Evolutionary conservation across 2,113 vertebrate species (phyloP), one percentile per base, ranked within the genome.

Genomic region (Meriones unguiculatus): DNA sequence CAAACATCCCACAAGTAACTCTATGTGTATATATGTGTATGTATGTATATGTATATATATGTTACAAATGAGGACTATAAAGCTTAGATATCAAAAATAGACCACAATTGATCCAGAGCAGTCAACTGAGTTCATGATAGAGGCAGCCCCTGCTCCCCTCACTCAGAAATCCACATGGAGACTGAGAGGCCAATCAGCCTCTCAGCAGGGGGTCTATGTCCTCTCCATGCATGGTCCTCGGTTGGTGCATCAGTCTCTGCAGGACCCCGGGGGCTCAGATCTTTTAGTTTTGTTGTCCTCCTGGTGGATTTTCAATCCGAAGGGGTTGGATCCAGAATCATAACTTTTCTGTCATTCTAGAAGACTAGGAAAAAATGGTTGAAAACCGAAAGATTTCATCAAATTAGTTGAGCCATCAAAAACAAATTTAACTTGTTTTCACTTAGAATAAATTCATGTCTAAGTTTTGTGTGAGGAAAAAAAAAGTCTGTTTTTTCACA

Each of bases 341-440:
- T 78, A 38, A 10, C 50, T 95, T 89, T 57, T 22, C 64, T 52
- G 65, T 8, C 41, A 62, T 18, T 35, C 5, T 75, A 87, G 13
- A 94, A 85, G 4, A 84, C 62, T 35, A 82, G 46, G 35, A 91
- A 96, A 88, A 87, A 46, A 12, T 91, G 46, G 4, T 69, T 93
- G 30, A 94, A 97, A 94, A 91, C 64, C 85, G 12, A 91, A 92
- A 87, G 32, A 59, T 73, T 80, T 90, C 46, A 91, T 57, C 69
- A 85, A 91, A 57, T 72, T 90, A 86, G 18, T 64, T 94, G 95
- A 91, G 41, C 22, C 22, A 96, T 95, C 28, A 80, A 94, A 91
- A 93, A 87, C 28, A 32, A 90, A 90, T 72, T 91, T 87, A 84
- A 81, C 30, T 95, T 75, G 50, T 59, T 81, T 91, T 96, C 59